Evolutionary conservation across 2,888 invertebrate genomes (phyloP), one percentile per base, ranked within the genome.

Genomic region (Heteromurus nitidus): DNA sequence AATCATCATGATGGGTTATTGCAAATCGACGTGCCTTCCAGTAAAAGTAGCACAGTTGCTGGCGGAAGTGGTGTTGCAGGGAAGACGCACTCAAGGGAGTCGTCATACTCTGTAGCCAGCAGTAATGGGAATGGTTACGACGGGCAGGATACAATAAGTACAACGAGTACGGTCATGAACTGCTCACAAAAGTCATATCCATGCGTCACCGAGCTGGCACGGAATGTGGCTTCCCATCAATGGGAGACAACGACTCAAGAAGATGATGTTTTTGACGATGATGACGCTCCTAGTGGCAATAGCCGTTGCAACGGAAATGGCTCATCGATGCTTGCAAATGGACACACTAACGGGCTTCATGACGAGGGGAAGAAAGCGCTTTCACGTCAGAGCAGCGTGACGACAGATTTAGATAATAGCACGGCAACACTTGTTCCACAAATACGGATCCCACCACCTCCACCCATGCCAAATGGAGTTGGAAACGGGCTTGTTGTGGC

Each of bases 141-240:
- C 28, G 44, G 28, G 47, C 31, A 36, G 1, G 60, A 28, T 1
- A 44, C 44, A 26, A 5, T 24, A 3, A 44, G 44, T 30, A 65
- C 36, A 9, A 62, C n/a, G 1, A 62, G 30, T 31, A 62, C 30
- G n/a, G 20, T 60, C 36, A 31, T 30, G 31, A 47, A 60, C 60
- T 18, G 62, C 30, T 62, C 62, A 18, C 18, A 50, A n/a, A 36
- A 26, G 50, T 44, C 75, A 24, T 80, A 74, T 53, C 60, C 69
- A 16, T 85, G 82, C n/a, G 86, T 87, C 36, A 86, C 85, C 22
- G 87, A 86, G 55, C 55, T 87, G 60, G 87, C 87, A 20, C 76
- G 84, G 58, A 87, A 86, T 82, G 87, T 87, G 0, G 82, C 86
- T 0, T 79, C 85, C 0, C 86, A 87, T 76, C 81, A 85, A n/a